Evolutionary conservation across 2,888 invertebrate genomes (phyloP).

Genomic region (Drepana falcataria): DNA sequence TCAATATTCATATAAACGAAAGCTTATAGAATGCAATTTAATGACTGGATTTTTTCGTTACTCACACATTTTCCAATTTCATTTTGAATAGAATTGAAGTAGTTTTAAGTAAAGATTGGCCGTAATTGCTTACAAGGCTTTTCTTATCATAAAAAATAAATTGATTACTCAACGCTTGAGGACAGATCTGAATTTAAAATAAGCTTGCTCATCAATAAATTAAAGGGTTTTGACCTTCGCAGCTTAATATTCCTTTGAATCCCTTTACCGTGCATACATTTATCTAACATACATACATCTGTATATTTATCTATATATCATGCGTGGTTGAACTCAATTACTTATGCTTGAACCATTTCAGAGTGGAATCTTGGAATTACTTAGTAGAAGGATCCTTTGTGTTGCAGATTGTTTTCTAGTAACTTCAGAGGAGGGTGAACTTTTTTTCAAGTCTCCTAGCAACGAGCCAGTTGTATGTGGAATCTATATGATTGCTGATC

Average conservation of each 20-base stretch:
- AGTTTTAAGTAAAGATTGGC: no score
- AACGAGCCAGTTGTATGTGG: constrained; percentile 86
- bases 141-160: neutral
- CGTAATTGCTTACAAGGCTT: neutral
- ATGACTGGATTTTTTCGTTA: neutral
- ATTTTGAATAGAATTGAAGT: no score
- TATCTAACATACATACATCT: neutral
- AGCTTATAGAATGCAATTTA: neutral
- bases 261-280: neutral
- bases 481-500: constrained; percentile 89
- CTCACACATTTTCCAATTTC: no score
- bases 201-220: neutral
- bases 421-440: constrained; percentile 88
- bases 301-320: no score
- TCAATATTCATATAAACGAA: neutral
- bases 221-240: neutral
- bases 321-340: constrained; percentile 1
- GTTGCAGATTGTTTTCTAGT: constrained; percentile 89
- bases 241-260: neutral
- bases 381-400: neutral
- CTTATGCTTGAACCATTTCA: neutral
- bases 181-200: neutral
- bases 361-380: neutral
- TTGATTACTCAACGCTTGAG: neutral
- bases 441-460: constrained; percentile 83